Conservation (phyloP, 2,797 vertebrate species). For the Bradypus variegatus region DNA sequence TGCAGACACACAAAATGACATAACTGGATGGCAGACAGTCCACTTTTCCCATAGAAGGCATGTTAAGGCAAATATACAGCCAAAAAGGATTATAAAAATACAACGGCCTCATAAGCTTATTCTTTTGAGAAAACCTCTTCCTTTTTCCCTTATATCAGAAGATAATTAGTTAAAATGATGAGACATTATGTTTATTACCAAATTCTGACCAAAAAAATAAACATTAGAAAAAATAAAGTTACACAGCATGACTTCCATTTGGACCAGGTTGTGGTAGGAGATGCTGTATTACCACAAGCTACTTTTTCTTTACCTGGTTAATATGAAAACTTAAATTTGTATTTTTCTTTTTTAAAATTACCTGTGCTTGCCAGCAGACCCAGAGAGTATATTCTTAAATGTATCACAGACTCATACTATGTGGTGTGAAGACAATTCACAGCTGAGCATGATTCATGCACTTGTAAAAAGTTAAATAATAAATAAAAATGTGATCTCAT, state of each 20-base stretch:
- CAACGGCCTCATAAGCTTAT: background rate
- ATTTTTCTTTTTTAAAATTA: background rate
- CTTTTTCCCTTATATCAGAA: background rate
- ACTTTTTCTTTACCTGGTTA: background rate
- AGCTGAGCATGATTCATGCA: background rate
- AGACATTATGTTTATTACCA: background rate
- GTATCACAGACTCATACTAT: background rate
- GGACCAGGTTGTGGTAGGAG: background rate
- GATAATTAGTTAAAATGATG: conserved; percentile 16
- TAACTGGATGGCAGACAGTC: background rate
- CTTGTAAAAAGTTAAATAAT: background rate
- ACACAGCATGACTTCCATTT: background rate
- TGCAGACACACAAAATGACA: background rate
- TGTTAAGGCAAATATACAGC: background rate
- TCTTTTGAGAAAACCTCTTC: background rate
- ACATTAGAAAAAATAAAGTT: background rate
- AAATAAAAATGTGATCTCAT: background rate
- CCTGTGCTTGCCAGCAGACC: background rate
- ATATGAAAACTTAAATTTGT: background rate
- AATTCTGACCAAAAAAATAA: background rate
- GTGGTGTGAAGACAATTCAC: background rate
- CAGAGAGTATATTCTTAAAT: background rate
- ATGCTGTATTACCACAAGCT: background rate
- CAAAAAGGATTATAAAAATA: background rate
- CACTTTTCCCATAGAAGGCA: background rate